Evolutionary conservation across 2,113 vertebrate species (phyloP), one percentile per base, ranked within the genome.

Genomic region (Himantopus leucocephalus): DNA sequence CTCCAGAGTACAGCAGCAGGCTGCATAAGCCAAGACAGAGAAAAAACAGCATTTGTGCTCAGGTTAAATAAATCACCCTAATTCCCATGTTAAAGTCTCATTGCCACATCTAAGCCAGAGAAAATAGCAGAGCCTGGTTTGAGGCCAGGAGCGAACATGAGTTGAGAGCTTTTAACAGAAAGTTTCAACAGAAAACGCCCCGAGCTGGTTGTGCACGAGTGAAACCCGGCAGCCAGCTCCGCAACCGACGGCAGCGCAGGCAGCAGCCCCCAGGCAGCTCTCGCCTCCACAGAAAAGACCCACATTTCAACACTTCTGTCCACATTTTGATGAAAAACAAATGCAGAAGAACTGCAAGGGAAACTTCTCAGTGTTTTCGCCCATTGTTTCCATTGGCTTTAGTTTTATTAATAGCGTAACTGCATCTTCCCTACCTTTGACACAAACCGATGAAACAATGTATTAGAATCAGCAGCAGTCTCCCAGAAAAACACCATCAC

Each of bases 11-110:
- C 71, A 73, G 77, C 79, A 84, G 79, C 67, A 62, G 71, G 64
- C 83, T 83, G 35, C 14, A 14, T 12, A 43, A 92, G 67, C 75
- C 82, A 80, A 80, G 53, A 60, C 53, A 82, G 50, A 73, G 27
- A 56, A 83, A 86, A 73, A 78, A 0, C 30, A 78, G 60, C 24
- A 30, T 34, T 87, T 56, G 55, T 50, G 35, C 87, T 85, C 37
- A 34, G 59, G 15, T 88, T 85, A 45, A 96, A 90, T 92, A 92
- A 96, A 94, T 95, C 97, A 91, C 52, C 53, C 29, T 18, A 85
- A 86, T 96, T 96, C 75, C 72, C 79, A 63, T 8, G 67, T 47
- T 88, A 85, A 85, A 88, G n/a, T 85, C 67, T 50, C 85, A 56
- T 12, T 90, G 88, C 74, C 64, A 90, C 85, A 88, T 88, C 79